Conservation (phyloP, 2,797 vertebrate genomes). For the Oryzias sinensis region DNA sequence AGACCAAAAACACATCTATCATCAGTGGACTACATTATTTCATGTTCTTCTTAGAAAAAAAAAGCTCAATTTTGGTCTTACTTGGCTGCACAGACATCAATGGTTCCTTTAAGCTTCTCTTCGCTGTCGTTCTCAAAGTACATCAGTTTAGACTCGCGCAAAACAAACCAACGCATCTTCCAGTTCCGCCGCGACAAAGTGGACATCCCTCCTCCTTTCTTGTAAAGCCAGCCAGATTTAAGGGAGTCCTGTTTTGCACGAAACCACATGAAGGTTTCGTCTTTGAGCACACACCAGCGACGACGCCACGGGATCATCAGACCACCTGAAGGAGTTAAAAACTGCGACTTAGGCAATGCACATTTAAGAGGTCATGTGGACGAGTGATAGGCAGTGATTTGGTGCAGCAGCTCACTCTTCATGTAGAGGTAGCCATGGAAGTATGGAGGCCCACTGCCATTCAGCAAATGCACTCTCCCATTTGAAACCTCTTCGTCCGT, state of each 20-base stretch:
- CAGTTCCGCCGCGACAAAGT: constrained; percentile 90
- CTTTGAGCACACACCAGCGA: constrained; percentile 92
- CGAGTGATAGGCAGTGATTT: constrained; percentile 42
- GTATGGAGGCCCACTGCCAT: constrained; percentile 86
- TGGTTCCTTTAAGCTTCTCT: constrained; percentile 89
- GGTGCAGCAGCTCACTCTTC: constrained; percentile 80
- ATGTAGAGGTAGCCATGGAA: constrained; percentile 96
- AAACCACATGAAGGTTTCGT: constrained; percentile 95
- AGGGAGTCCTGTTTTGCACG: constrained; percentile 91
- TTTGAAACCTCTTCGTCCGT: constrained; percentile 92
- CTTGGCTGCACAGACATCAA: constrained; percentile 85
- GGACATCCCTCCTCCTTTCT: constrained; percentile 91
- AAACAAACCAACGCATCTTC: constrained; percentile 94
- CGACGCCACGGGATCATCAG: constrained; percentile 92
- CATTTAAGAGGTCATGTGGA: constrained; percentile 14
- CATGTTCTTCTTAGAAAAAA: background rate
- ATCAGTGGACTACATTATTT: background rate
- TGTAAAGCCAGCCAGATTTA: constrained; percentile 91
- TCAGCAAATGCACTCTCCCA: constrained; percentile 81
- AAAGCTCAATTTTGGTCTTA: constrained; percentile 58
- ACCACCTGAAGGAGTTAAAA: constrained; percentile 73
- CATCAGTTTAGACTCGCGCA: constrained; percentile 87
- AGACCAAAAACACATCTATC: background rate
- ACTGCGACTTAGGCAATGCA: background rate
- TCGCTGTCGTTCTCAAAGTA: constrained; percentile 92